phyloP scores from a whole-genome alignment of 2,888 invertebrate genomes.

The Cactoblastis cactorum region DNA sequence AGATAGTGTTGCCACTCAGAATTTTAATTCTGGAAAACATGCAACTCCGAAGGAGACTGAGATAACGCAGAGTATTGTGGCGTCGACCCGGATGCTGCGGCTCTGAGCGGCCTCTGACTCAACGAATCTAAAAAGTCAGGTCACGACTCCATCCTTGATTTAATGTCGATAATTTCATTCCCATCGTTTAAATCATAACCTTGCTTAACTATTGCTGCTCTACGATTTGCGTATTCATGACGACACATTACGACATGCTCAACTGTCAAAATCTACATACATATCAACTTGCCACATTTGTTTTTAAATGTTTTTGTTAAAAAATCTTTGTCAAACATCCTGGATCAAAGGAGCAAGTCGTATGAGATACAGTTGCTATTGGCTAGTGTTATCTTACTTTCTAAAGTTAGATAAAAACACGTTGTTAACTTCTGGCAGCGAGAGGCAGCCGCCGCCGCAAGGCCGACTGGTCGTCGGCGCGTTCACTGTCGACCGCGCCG shows the following conservation, averaged over 20 bases:
- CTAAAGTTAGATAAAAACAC: conserved; percentile 75
- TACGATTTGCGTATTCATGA: conserved; percentile 16
- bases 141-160: conserved; percentile 41
- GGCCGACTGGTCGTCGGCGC: conserved; percentile 58
- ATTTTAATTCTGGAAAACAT: conserved; percentile 36
- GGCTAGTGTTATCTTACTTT: conserved; percentile 67
- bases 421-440: conserved; percentile 75
- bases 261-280: too few species aligned
- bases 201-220: conserved; percentile 15
- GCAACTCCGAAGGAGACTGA: conserved; percentile 36
- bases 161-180: conserved; percentile 16
- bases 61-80: conserved; percentile 35
- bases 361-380: conserved; percentile 39
- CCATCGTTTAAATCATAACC: conserved; percentile 15
- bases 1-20: conserved; percentile 25
- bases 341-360: conserved; percentile 15
- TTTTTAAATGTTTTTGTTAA: neutral
- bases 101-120: conserved; percentile 34
- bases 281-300: neutral
- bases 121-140: conserved; percentile 38
- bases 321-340: conserved; percentile 13
- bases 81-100: conserved; percentile 57
- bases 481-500: conserved; percentile 24
- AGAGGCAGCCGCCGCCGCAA: conserved; percentile 66
- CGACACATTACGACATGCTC: conserved; percentile 18